phyloP scores from a whole-genome alignment of 2,797 vertebrate species.

The Parauchenoglanis punctatus region DNA sequence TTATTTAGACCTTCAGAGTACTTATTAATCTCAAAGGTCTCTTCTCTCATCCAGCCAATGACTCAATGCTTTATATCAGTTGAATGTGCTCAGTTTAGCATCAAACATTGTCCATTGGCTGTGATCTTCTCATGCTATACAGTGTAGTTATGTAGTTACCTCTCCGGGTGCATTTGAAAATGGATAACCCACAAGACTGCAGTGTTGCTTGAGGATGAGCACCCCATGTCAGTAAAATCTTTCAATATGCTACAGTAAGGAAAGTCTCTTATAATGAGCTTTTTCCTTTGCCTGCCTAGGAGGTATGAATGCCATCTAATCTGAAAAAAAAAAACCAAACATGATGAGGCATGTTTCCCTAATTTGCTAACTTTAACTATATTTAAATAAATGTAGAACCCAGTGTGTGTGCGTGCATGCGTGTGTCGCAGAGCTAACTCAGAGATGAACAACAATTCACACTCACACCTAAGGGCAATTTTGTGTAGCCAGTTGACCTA shows the following conservation, averaged over 20 bases:
- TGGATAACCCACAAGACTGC: background rate
- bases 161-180: no score
- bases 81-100: background rate
- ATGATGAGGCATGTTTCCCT: background rate
- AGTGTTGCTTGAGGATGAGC: background rate
- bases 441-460: no score
- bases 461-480: no score
- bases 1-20: background rate
- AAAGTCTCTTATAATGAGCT: background rate
- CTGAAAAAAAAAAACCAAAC: background rate
- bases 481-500: no score
- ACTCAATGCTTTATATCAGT: background rate
- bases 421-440: background rate
- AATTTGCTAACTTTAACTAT: background rate
- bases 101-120: background rate
- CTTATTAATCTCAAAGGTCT: background rate
- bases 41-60: background rate
- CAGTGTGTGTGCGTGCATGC: background rate
- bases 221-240: background rate
- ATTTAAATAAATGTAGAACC: background rate
- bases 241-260: background rate
- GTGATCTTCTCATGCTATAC: no score
- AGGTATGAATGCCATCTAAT: no score
- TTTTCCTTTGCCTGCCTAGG: background rate
- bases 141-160: no score